These are phyloP conservation scores for Gallinago solitaria DNA, from an alignment of 2,797 vertebrate genomes.

Conservation along the genomic window DNA sequence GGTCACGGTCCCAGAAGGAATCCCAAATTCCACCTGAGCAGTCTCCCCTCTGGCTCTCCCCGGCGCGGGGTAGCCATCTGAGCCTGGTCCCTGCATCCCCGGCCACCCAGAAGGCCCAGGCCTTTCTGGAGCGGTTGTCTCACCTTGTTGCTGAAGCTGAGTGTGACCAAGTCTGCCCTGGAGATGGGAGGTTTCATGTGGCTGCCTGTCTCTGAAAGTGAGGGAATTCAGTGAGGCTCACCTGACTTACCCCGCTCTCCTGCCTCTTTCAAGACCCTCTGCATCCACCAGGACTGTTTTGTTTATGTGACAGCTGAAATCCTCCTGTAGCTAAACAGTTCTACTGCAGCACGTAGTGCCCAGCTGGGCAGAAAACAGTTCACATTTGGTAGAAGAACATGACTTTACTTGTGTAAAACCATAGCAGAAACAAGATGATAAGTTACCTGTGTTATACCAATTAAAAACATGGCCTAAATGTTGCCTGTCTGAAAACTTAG, in stretches of 20 bases:
- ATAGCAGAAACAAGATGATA: not conserved
- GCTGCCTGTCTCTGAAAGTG: not conserved
- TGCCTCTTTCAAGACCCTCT: not conserved
- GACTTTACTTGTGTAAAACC: not conserved
- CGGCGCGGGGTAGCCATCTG: rapidly evolving
- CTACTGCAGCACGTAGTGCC: not conserved
- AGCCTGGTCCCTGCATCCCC: not conserved
- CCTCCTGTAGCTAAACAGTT: not conserved
- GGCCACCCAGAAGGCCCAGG: not conserved
- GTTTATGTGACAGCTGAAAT: not conserved
- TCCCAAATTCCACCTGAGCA: rapidly evolving
- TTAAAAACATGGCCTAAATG: not conserved
- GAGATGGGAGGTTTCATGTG: not conserved
- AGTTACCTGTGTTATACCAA: not conserved
- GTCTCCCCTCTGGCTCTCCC: not conserved
- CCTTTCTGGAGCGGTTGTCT: not conserved
- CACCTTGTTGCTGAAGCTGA: too few species aligned
- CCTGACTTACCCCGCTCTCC: not conserved
- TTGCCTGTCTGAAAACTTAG: not conserved
- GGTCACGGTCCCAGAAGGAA: not conserved
- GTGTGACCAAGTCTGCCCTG: not conserved
- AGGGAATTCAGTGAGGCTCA: not conserved
- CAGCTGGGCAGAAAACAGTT: not conserved
- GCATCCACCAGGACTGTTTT: too few species aligned
- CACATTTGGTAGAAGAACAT: rapidly evolving